These are phyloP conservation scores for Tinamus guttatus DNA, from an alignment of 2,113 vertebrate genomes.

Conservation along the genomic window DNA sequence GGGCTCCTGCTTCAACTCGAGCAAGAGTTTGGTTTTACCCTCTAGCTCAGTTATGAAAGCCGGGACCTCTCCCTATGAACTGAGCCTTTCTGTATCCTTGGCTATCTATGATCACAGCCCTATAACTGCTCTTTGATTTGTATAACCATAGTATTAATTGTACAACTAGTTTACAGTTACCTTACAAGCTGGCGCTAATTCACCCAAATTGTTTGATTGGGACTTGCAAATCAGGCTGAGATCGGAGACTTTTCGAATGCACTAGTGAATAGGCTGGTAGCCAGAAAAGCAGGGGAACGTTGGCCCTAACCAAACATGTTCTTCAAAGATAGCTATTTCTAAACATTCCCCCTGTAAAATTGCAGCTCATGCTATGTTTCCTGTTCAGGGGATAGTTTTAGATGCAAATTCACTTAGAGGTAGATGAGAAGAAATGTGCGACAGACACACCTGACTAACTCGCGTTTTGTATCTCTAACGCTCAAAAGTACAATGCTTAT, in stretches of 20 bases:
- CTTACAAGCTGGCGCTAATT: background rate
- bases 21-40: background rate
- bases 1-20: background rate
- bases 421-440: conserved; percentile 64
- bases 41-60: background rate
- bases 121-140: background rate
- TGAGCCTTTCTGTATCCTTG: background rate
- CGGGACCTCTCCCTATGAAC: background rate
- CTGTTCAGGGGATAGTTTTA: conserved; percentile 72
- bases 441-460: conserved; percentile 81
- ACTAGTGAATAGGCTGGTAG: background rate
- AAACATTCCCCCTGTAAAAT: conserved; percentile 25
- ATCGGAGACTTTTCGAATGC: background rate
- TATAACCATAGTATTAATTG: background rate
- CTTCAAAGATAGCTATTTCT: conserved; percentile 47
- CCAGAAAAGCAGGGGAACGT: background rate
- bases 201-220: background rate
- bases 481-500: conserved; percentile 84
- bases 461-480: conserved; percentile 74
- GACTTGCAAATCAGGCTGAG: background rate
- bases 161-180: background rate
- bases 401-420: conserved; percentile 74
- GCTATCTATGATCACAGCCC: background rate
- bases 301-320: background rate
- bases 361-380: conserved; percentile 53